Conservation (phyloP, 2,797 vertebrate species). For the Artibeus jamaicensis region DNA sequence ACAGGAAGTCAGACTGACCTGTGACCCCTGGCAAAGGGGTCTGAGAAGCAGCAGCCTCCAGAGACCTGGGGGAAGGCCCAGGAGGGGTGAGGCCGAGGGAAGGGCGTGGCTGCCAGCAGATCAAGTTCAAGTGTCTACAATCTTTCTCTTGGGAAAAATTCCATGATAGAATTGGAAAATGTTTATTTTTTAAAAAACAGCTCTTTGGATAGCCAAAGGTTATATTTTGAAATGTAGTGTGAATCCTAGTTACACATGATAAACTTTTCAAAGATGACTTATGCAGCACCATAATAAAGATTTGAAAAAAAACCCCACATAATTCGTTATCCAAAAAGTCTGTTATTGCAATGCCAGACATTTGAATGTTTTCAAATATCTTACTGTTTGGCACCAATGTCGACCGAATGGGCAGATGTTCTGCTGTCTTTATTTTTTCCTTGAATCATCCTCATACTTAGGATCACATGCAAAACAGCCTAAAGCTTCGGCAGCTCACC, state of each 20-base stretch:
- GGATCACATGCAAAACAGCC: neutral
- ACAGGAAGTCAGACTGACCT: neutral
- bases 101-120: accelerated
- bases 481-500: neutral
- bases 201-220: neutral
- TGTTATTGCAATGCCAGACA: slow-evolving; percentile 29
- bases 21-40: neutral
- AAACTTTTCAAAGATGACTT: slow-evolving; percentile 44
- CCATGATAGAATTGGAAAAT: neutral
- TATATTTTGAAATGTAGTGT: neutral
- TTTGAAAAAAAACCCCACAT: neutral
- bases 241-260: neutral
- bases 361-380: slow-evolving; percentile 66
- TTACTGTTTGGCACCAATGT: slow-evolving; percentile 36
- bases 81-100: neutral
- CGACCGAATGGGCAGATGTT: slow-evolving; percentile 50
- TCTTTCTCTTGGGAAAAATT: slow-evolving; percentile 32
- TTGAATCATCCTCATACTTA: slow-evolving; percentile 48
- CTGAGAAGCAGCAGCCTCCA: neutral
- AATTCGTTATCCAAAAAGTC: slow-evolving; percentile 47
- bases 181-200: neutral
- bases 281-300: neutral
- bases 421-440: neutral
- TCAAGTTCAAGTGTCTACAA: neutral
- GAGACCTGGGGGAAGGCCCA: neutral